These are phyloP conservation scores for Tupaia chinensis DNA, from an alignment of 2,113 vertebrate genomes.

Conservation along the genomic window DNA sequence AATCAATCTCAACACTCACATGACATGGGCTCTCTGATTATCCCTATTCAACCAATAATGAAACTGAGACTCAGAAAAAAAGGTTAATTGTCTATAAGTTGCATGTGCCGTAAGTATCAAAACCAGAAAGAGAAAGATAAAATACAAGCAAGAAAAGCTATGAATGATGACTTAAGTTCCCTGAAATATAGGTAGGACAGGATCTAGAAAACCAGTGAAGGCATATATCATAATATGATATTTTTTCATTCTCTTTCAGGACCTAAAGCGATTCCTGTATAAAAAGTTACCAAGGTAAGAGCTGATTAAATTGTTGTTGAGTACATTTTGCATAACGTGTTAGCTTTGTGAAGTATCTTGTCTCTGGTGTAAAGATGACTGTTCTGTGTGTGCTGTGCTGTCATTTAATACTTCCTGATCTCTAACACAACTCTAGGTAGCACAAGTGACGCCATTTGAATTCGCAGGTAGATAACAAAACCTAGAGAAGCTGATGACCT, in stretches of 20 bases:
- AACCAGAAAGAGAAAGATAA: slow-evolving; percentile 38
- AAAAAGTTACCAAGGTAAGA: slow-evolving; percentile 96
- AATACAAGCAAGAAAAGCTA: not conserved
- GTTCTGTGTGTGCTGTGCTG: not conserved
- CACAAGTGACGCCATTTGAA: not conserved
- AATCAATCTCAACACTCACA: not conserved
- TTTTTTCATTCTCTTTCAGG: slow-evolving; percentile 87
- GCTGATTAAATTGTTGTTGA: not conserved
- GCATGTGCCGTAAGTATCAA: not conserved
- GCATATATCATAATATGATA: not conserved
- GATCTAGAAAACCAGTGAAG: not conserved
- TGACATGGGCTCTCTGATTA: not conserved
- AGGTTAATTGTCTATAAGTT: not conserved
- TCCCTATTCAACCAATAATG: not conserved
- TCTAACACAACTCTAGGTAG: not conserved
- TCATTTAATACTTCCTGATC: slow-evolving; percentile 21
- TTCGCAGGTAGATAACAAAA: not conserved
- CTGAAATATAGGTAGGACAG: not conserved
- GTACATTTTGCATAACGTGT: not conserved
- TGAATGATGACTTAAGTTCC: not conserved
- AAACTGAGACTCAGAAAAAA: slow-evolving; percentile 36
- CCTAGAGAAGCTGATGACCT: not conserved
- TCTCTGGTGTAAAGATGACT: not conserved
- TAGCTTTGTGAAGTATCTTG: slow-evolving; percentile 25
- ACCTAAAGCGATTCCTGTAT: slow-evolving; percentile 96